These are phyloP conservation scores for Eptatretus burgeri DNA, from an alignment of 2,113 vertebrate species.

Conservation along the genomic window DNA sequence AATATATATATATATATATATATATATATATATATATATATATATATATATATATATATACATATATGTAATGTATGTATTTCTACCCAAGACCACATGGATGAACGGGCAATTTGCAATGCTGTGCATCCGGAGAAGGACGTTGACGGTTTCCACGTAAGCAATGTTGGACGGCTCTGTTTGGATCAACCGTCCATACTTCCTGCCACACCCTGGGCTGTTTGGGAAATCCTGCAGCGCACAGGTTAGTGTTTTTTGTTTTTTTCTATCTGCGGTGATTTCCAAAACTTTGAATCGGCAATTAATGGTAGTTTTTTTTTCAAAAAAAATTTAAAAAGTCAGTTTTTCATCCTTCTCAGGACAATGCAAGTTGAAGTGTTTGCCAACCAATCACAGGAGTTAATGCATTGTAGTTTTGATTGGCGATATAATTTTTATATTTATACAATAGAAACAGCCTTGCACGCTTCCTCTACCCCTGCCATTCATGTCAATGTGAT, in stretches of 20 bases:
- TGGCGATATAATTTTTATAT: too few species aligned
- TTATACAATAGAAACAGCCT: background rate
- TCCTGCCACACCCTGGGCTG: constrained; percentile 66
- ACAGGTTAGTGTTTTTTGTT: constrained; percentile 23
- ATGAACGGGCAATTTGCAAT: constrained; percentile 59
- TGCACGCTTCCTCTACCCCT: background rate
- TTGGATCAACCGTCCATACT: constrained; percentile 76
- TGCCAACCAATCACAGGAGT: too few species aligned
- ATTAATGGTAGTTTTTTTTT: too few species aligned
- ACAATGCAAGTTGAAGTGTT: background rate
- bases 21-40: background rate
- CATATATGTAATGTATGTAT: background rate
- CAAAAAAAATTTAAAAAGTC: background rate
- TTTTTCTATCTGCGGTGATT: too few species aligned
- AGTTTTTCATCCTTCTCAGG: background rate
- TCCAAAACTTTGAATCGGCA: too few species aligned
- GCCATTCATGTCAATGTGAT: background rate
- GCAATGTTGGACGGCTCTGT: constrained; percentile 78
- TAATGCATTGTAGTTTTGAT: too few species aligned
- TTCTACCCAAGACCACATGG: constrained; percentile 38
- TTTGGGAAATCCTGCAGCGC: constrained; percentile 80
- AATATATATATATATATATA: background rate
- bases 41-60: background rate
- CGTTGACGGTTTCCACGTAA: constrained; percentile 75
- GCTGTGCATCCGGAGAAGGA: constrained; percentile 64